Conservation (phyloP, 2,797 vertebrate genomes). For the Pseudomugil gertrudae region DNA sequence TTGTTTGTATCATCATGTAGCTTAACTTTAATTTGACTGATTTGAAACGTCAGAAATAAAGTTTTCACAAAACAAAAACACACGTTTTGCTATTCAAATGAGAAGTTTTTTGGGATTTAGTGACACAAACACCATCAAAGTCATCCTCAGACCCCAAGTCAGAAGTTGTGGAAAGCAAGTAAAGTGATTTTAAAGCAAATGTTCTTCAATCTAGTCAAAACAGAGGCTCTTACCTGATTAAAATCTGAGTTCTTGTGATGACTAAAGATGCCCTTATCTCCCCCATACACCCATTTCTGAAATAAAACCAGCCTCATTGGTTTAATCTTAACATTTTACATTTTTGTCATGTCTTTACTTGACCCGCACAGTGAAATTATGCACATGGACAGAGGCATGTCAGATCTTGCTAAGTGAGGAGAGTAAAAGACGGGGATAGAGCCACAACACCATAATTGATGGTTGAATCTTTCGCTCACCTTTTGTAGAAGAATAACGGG, state of each 20-base stretch:
- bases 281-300: background rate
- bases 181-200: too few relatives aligned
- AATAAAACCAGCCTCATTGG: background rate
- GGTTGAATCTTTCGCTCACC: constrained; percentile 2
- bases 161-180: too few relatives aligned
- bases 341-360: constrained; percentile 45
- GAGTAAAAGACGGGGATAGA: background rate
- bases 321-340: constrained; percentile 26
- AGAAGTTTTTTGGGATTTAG: too few relatives aligned
- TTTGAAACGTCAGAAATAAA: too few relatives aligned
- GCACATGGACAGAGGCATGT: constrained; percentile 43
- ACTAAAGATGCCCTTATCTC: background rate
- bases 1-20: background rate
- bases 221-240: background rate
- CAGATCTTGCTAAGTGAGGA: constrained; percentile 41
- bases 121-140: too few relatives aligned
- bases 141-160: too few relatives aligned
- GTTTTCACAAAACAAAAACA: too few relatives aligned
- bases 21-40: background rate
- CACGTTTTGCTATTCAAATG: background rate
- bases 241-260: background rate
- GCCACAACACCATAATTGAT: background rate
- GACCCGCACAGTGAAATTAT: constrained; percentile 33
- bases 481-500: constrained; percentile 11
- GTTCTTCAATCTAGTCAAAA: background rate